phyloP scores from a whole-genome alignment of 2,888 invertebrate genomes.

The Pediacus dermestoides region DNA sequence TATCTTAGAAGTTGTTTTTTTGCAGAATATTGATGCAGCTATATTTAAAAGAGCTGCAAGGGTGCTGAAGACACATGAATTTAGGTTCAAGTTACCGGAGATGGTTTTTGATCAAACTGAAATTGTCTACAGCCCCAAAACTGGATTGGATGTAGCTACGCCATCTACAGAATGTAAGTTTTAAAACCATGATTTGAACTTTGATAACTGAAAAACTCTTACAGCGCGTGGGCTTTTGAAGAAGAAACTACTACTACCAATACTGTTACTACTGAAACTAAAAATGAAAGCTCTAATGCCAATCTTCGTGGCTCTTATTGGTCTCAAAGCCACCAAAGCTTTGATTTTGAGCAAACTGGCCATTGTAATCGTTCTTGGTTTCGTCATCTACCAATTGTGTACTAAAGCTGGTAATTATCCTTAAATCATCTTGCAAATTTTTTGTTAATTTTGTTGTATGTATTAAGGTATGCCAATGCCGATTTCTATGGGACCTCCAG shows the following conservation, averaged over 20 bases:
- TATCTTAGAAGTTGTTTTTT: constrained; percentile 14
- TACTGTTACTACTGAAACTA: constrained; percentile 74
- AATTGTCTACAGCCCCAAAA: constrained; percentile 63
- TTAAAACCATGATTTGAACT: background rate
- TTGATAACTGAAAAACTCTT: constrained; percentile 28
- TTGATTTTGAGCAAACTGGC: constrained; percentile 80
- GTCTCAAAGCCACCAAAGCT: constrained; percentile 79
- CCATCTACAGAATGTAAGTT: constrained; percentile 54
- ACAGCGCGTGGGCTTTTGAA: constrained; percentile 75
- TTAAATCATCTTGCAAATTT: too few species aligned
- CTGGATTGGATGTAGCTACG: constrained; percentile 62
- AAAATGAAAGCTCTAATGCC: constrained; percentile 83
- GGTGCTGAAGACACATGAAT: constrained; percentile 70
- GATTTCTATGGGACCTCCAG: constrained; percentile 62
- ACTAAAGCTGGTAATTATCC: constrained; percentile 76
- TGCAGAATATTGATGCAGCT: constrained; percentile 68
- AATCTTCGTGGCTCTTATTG: constrained; percentile 72
- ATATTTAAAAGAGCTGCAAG: constrained; percentile 69
- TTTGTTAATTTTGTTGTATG: too few species aligned
- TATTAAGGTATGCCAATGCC: constrained; percentile 52
- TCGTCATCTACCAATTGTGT: constrained; percentile 73
- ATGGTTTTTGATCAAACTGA: constrained; percentile 66
- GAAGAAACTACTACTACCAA: constrained; percentile 78
- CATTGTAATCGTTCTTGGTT: constrained; percentile 74
- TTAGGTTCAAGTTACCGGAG: constrained; percentile 69